phyloP scores from a whole-genome alignment of 1,140 invertebrate species.

The Meloidogyne exigua region DNA sequence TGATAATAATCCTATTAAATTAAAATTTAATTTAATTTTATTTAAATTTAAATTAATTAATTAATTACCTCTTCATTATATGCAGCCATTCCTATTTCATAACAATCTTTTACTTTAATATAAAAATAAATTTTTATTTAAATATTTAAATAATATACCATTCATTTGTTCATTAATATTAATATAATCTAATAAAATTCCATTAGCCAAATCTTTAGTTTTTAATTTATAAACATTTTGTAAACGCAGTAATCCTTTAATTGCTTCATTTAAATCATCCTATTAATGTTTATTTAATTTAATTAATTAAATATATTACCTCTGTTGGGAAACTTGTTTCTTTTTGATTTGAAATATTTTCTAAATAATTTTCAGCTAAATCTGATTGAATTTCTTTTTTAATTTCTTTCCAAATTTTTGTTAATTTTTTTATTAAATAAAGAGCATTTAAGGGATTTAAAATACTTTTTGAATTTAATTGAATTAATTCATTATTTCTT shows the following conservation, averaged over 20 bases:
- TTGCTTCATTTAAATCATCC: conserved; percentile 84
- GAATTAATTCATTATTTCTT: too few relatives aligned
- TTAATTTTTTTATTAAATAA: conserved; percentile 38
- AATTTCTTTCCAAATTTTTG: conserved; percentile 40
- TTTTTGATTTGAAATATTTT: conserved; percentile 45
- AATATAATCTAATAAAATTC: conserved; percentile 70
- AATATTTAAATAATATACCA: too few relatives aligned
- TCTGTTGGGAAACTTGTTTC: neutral
- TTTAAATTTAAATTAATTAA: neutral
- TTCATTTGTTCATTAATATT: conserved; percentile 43
- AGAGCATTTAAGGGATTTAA: conserved; percentile 46
- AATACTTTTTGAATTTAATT: conserved; percentile 12
- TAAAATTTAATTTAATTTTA: neutral
- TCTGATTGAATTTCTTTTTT: conserved; percentile 38
- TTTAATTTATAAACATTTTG: conserved; percentile 93
- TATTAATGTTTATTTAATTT: conserved; percentile 60
- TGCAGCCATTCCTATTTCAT: conserved; percentile 86
- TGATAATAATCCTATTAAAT: conserved; percentile 9
- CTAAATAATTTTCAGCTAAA: conserved; percentile 43
- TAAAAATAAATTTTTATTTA: too few relatives aligned
- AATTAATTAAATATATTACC: neutral
- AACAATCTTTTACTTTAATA: conserved; percentile 80
- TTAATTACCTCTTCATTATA: conserved; percentile 77
- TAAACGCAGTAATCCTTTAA: conserved; percentile 83
- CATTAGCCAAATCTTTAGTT: conserved; percentile 81